These are phyloP conservation scores for Tetragonisca angustula DNA, from an alignment of 2,888 invertebrate species.

Conservation along the genomic window DNA sequence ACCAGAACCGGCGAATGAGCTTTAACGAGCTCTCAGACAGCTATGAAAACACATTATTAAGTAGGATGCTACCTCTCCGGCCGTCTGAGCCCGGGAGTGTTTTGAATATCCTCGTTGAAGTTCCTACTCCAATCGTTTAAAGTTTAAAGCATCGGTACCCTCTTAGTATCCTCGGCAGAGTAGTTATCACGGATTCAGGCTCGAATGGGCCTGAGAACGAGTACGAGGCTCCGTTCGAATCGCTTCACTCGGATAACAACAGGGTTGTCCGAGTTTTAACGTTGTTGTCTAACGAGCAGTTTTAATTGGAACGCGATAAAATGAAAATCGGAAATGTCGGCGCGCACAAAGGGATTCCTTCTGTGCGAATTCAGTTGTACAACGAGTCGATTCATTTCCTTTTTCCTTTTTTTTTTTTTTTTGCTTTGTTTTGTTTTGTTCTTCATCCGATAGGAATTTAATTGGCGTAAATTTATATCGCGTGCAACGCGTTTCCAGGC, in stretches of 20 bases:
- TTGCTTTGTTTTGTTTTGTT: not conserved
- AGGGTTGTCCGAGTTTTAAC: not conserved
- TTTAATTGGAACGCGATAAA: constrained; percentile 17
- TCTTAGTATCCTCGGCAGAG: not conserved
- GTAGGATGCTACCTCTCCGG: not conserved
- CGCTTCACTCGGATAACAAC: not conserved
- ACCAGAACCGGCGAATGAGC: not conserved
- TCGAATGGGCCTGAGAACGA: not conserved
- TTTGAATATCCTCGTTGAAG: constrained; percentile 6
- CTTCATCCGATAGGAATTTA: not conserved
- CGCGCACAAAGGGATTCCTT: not conserved
- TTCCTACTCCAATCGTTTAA: not conserved
- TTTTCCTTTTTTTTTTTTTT: too few relatives aligned
- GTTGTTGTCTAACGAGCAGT: constrained; percentile 5
- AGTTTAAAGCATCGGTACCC: not conserved
- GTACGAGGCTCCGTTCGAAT: not conserved
- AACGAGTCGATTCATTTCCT: not conserved
- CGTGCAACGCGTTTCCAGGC: not conserved
- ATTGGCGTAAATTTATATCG: not conserved
- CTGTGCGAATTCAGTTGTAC: not conserved
- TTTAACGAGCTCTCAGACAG: not conserved
- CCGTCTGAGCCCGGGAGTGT: too few relatives aligned
- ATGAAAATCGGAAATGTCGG: not conserved
- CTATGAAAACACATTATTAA: not conserved
- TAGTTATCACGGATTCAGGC: constrained; percentile 3